A percentile compares a stretch with the other conserved stretches of the same genome.
Conservation (phyloP, 2,888 invertebrate genomes). For the Deilephila elpenor region DNA sequence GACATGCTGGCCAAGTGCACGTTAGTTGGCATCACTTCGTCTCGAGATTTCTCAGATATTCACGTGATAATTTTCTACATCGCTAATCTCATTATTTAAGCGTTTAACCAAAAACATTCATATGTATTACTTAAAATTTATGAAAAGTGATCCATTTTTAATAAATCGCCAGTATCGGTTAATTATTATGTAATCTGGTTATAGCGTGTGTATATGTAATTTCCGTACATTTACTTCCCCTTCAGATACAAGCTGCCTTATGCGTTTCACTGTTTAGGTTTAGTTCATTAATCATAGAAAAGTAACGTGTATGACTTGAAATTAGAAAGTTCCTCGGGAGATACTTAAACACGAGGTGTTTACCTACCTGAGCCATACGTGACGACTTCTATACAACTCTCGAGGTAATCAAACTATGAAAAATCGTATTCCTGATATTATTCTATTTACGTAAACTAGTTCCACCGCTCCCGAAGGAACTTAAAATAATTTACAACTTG, state of each 20-base stretch:
- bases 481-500: neutral
- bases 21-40: too few species aligned
- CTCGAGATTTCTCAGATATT: too few species aligned
- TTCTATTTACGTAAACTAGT: neutral
- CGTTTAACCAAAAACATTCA: too few species aligned
- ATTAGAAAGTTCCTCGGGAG: constrained; percentile 14
- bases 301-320: constrained; percentile 5
- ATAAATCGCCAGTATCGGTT: neutral
- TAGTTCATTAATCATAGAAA: neutral
- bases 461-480: neutral
- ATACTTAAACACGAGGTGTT: neutral
- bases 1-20: too few species aligned
- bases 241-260: neutral
- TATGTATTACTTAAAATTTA: too few species aligned
- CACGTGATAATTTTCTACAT: too few species aligned
- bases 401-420: neutral
- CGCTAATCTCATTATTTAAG: too few species aligned
- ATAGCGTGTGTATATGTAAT: neutral
- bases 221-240: constrained; percentile 1
- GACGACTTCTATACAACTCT: neutral
- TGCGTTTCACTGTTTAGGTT: neutral
- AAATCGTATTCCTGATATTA: neutral
- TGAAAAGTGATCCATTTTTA: too few species aligned
- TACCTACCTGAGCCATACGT: neutral
- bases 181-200: neutral